Evolutionary conservation across 2,113 vertebrate species (phyloP).

Genomic region (Eurystomus gularis): DNA sequence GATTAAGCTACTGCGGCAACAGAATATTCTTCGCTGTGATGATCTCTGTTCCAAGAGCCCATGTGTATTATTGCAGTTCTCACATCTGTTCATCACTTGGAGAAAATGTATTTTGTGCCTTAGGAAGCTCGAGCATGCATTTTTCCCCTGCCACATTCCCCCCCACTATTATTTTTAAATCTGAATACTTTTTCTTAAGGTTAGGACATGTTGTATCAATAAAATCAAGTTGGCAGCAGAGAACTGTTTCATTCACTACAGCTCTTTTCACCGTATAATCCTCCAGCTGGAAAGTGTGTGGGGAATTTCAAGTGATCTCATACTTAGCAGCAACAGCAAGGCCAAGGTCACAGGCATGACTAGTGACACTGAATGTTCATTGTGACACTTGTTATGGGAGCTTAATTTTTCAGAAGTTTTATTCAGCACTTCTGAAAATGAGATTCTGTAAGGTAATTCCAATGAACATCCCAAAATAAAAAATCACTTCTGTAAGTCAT

Average conservation of each 20-base stretch:
- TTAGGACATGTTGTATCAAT: not conserved
- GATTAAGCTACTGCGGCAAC: not conserved
- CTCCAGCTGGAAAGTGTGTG: not conserved
- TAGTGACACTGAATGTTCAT: not conserved
- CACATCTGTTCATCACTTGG: slow-evolving; percentile 19
- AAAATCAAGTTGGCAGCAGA: not conserved
- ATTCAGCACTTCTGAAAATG: not conserved
- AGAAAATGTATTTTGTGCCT: not conserved
- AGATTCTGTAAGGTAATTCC: not conserved
- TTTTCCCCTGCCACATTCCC: not conserved
- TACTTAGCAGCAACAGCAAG: not conserved
- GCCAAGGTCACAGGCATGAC: not conserved
- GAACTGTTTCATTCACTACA: not conserved
- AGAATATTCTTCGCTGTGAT: not conserved
- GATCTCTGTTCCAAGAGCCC: not conserved
- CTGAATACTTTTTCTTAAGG: slow-evolving; percentile 20
- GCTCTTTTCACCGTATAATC: not conserved
- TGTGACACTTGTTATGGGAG: not conserved
- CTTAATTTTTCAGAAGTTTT: slow-evolving; percentile 14
- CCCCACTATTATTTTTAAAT: not conserved
- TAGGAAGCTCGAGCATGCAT: not conserved
- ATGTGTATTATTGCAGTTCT: not conserved
- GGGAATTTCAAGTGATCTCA: not conserved
- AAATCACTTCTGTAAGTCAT: not conserved
- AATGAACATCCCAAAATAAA: not conserved